Percentiles rank a stretch among this genome's conserved stretches.
Evolutionary conservation across 2,113 vertebrate genomes (phyloP).

Genomic region (Centropus bengalensis): DNA sequence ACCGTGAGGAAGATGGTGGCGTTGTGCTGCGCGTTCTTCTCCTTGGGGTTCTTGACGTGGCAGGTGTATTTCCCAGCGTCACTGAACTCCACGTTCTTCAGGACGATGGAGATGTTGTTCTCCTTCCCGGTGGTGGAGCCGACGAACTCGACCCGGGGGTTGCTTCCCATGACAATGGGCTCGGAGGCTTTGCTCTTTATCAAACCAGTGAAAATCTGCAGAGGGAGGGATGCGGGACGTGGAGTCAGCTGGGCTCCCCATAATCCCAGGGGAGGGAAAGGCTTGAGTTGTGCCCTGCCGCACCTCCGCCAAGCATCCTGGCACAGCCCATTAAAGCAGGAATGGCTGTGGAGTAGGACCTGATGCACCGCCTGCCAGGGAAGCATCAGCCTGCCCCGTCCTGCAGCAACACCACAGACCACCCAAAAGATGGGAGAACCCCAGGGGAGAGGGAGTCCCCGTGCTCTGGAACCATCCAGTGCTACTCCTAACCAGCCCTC

Average conservation of each 20-base stretch:
- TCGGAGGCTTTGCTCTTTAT: conserved; percentile 16
- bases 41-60: conserved; percentile 89
- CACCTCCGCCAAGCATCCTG: neutral
- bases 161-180: neutral
- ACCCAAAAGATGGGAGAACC: neutral
- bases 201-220: conserved; percentile 50
- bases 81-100: conserved; percentile 88
- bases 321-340: neutral
- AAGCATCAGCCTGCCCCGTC: neutral
- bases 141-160: conserved; percentile 80
- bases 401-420: accelerated
- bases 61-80: conserved; percentile 90
- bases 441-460: neutral
- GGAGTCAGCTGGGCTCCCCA: neutral
- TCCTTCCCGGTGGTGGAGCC: conserved; percentile 79
- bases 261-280: neutral
- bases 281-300: neutral
- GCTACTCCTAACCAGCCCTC: neutral
- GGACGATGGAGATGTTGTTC: conserved; percentile 86
- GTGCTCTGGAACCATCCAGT: neutral
- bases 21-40: conserved; percentile 81
- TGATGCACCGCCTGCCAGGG: accelerated
- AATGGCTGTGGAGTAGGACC: accelerated
- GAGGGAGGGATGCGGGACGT: neutral
- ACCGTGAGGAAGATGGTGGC: conserved; percentile 86